Conservation (phyloP, 2,888 invertebrate genomes). For the Aphidoletes aphidimyza region DNA sequence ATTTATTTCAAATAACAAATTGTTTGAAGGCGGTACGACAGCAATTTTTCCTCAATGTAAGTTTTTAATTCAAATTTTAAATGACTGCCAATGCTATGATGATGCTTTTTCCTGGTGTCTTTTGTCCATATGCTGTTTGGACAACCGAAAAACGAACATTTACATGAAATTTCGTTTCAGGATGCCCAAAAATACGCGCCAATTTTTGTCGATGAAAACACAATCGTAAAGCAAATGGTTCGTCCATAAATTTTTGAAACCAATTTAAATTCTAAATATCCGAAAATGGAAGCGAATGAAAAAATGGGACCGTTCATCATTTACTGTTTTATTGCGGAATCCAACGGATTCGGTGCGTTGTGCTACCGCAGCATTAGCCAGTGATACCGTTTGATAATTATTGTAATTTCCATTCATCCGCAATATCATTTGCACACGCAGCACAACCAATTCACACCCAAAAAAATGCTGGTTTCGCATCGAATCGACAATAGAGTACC, state of each 20-base stretch:
- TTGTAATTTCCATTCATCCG: slow-evolving; percentile 38
- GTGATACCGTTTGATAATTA: slow-evolving; percentile 38
- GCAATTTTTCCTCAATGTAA: background rate
- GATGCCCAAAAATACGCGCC: no score
- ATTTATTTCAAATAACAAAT: no score
- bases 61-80: slow-evolving; percentile 2
- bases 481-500: background rate
- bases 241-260: slow-evolving; percentile 6
- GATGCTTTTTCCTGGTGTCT: background rate
- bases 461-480: background rate
- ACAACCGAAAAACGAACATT: background rate
- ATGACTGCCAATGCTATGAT: background rate
- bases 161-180: no score
- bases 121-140: background rate
- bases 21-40: background rate
- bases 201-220: slow-evolving; percentile 23
- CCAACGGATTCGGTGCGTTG: background rate
- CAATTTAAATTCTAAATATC: slow-evolving; percentile 28
- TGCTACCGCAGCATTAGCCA: background rate
- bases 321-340: background rate
- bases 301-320: background rate
- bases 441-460: slow-evolving; percentile 24
- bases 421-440: slow-evolving; percentile 28
- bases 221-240: slow-evolving; percentile 30
- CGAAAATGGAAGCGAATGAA: background rate